A percentile compares a stretch with the other conserved stretches of the same genome.
phyloP scores from a whole-genome alignment of 2,888 invertebrate genomes.

The Mesodorylaimus sp. region DNA sequence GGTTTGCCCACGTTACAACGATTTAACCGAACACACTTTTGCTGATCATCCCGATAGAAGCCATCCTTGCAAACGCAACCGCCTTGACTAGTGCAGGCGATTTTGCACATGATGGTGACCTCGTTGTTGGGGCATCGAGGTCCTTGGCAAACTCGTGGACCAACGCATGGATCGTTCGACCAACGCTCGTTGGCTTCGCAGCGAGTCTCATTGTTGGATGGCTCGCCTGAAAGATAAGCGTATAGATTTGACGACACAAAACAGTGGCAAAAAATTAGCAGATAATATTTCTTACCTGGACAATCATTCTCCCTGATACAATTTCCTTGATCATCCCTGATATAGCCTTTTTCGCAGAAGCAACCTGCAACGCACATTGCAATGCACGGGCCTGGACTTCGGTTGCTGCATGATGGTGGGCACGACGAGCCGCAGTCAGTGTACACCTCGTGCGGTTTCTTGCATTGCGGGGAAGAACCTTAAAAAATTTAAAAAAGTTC shows the following conservation, averaged over 20 bases:
- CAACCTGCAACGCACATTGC: neutral
- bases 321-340: neutral
- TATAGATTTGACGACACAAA: no score
- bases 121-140: no score
- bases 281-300: no score
- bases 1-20: no score
- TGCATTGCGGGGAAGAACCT: neutral
- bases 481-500: neutral
- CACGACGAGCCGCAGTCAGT: neutral
- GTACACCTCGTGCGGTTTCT: neutral
- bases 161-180: no score
- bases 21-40: neutral
- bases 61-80: slow-evolving; percentile 4
- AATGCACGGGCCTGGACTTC: neutral
- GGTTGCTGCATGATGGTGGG: neutral
- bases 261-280: no score
- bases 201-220: no score
- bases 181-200: no score
- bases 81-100: no score
- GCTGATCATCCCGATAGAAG: neutral
- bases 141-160: no score
- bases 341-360: neutral
- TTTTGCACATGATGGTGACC: no score
- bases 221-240: no score
- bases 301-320: neutral